Evolutionary conservation across 2,113 vertebrate species (phyloP).

Genomic region (Haplotaxodon microlepis): DNA sequence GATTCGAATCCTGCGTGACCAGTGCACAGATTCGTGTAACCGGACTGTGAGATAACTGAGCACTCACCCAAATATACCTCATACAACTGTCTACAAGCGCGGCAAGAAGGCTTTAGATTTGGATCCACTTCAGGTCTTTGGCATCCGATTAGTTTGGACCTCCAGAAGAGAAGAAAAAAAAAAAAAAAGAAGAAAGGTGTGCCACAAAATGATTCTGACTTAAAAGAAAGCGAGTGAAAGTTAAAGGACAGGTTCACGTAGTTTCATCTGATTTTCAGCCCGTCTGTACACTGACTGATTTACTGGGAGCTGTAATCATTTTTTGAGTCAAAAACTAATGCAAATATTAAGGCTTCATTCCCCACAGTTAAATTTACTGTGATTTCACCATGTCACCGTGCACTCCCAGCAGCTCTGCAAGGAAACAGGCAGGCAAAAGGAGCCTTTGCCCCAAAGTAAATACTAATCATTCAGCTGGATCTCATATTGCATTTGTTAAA

Average conservation of each 20-base stretch:
- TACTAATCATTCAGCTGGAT: background rate
- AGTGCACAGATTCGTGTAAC: background rate
- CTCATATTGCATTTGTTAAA: background rate
- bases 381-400: background rate
- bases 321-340: background rate
- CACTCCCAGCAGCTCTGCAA: background rate
- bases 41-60: background rate
- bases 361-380: background rate
- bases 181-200: background rate
- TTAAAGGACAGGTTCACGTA: background rate
- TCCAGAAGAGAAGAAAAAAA: background rate
- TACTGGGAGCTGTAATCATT: background rate
- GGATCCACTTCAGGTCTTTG: background rate
- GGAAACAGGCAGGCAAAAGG: background rate
- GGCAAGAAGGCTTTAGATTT: background rate
- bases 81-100: background rate
- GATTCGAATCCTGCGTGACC: constrained; percentile 52
- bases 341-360: background rate
- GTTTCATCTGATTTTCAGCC: background rate
- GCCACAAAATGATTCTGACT: background rate
- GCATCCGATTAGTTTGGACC: constrained; percentile 17
- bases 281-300: background rate
- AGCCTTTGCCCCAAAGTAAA: background rate
- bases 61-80: background rate
- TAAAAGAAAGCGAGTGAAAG: background rate